Conservation (phyloP, 2,888 invertebrate genomes). For the Polylopha cassiicola region DNA sequence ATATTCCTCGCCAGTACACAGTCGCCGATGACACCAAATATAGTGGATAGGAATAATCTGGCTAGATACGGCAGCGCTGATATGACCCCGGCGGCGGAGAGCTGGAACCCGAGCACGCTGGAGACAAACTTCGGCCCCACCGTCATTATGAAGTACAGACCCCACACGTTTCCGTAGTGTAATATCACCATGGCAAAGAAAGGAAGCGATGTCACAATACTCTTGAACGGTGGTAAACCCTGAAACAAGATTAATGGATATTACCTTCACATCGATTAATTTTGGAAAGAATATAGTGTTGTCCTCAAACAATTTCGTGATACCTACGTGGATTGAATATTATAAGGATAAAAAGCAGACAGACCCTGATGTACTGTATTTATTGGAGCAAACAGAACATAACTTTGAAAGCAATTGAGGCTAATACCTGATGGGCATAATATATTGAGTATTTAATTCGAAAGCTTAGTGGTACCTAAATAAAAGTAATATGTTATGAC, state of each 20-base stretch:
- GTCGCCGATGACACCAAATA: constrained; percentile 84
- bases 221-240: constrained; percentile 80
- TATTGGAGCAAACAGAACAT: no score
- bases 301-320: no score
- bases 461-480: no score
- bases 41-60: constrained; percentile 81
- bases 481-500: no score
- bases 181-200: constrained; percentile 81
- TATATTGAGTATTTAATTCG: no score
- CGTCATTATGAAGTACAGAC: constrained; percentile 85
- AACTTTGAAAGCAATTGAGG: no score
- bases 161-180: constrained; percentile 87
- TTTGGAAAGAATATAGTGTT: no score
- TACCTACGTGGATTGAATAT: no score
- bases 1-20: constrained; percentile 64
- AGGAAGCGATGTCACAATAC: constrained; percentile 80
- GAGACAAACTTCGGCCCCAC: constrained; percentile 86
- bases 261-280: no score
- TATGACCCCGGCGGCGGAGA: constrained; percentile 82
- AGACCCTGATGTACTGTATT: no score
- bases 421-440: no score
- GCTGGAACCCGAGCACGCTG: constrained; percentile 82
- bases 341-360: no score
- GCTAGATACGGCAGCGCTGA: constrained; percentile 84
- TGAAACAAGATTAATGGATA: constrained; percentile 52